Base-by-base conservation (phyloP, 2,888 invertebrate genomes). In the Torymus texanus region DNA sequence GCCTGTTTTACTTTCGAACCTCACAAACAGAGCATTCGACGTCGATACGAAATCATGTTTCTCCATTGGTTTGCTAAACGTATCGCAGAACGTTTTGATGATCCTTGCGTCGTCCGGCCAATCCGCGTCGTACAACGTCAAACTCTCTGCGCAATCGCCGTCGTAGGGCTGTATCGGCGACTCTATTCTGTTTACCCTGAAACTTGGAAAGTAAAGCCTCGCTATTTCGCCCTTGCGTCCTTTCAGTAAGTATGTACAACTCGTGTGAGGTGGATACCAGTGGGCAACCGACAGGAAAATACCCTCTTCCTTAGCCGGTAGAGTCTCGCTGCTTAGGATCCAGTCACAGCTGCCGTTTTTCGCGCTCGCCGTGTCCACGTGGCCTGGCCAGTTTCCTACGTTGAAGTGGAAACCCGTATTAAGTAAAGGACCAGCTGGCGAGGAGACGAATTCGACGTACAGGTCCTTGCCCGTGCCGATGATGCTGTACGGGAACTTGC, bases 331-430 rank as follows among this genome's bases (percentile, higher is more conserved):
- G 75, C 95, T 96, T 67, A 97, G 92, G 71, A 96, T 91, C 97
- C 97, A 97, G 90, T 97, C 96, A 88, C 97, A 97, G 66, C 95
- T 95, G 5, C 97, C 96, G 81, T 96, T 95, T 84, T 95, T 93
- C 53, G 95, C 95, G 0, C 97, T 97, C 0, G 96, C 95, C 0
- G 97, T 96, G 87, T 97, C 96, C 70, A 97, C 96, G 90, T 97
- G 96, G 0, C 97, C 97, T 0, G 97, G 97, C 97, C 97, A 97
- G 90, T 96, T 97, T 83, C 97, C 97, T 71, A 97, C 97, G 91
- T 97, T 97, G 91, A 97, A 97, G 91, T 97, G 97, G 90, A 97
- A 97, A 5, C 97, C 97, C 0, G 97, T 97, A 90, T 97, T 97
- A 70, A 97, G 92, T 21, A 97, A 91, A 0, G 97, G 97, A 61